Conservation (phyloP, 1,140 invertebrate genomes). For the Ericerus pela region DNA sequence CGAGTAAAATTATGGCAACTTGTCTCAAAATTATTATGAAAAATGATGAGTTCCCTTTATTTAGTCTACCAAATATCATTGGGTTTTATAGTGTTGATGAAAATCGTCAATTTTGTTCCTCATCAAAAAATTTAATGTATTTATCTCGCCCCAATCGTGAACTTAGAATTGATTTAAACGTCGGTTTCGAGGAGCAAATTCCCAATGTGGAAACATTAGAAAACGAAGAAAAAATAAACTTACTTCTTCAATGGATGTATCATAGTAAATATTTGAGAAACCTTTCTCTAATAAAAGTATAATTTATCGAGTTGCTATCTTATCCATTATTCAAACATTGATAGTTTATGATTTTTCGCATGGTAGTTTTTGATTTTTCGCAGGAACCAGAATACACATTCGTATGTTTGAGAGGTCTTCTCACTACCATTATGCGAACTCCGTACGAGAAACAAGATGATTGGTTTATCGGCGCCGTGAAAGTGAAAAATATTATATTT, state of each 20-base stretch:
- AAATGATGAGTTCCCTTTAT: background rate
- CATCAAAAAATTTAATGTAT: background rate
- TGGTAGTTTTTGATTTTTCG: no score
- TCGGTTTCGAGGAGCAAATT: background rate
- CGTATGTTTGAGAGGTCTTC: constrained; percentile 50
- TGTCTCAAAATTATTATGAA: background rate
- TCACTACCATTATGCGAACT: constrained; percentile 48
- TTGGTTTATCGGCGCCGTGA: constrained; percentile 49
- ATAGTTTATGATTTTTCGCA: background rate
- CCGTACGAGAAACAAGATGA: constrained; percentile 46
- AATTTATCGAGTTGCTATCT: background rate
- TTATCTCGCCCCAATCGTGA: background rate
- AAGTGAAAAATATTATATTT: constrained; percentile 51
- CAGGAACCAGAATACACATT: constrained; percentile 36
- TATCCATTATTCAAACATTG: background rate
- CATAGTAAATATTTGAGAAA: no score
- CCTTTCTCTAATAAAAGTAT: background rate
- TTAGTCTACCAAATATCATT: background rate
- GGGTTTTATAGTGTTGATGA: background rate
- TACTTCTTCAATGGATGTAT: background rate
- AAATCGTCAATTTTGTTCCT: background rate
- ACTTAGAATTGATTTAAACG: background rate
- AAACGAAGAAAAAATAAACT: background rate
- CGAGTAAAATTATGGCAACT: no score
- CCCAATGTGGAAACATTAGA: background rate